Conservation (phyloP, 1,140 invertebrate genomes). For the Diplogasteroides magnus region DNA sequence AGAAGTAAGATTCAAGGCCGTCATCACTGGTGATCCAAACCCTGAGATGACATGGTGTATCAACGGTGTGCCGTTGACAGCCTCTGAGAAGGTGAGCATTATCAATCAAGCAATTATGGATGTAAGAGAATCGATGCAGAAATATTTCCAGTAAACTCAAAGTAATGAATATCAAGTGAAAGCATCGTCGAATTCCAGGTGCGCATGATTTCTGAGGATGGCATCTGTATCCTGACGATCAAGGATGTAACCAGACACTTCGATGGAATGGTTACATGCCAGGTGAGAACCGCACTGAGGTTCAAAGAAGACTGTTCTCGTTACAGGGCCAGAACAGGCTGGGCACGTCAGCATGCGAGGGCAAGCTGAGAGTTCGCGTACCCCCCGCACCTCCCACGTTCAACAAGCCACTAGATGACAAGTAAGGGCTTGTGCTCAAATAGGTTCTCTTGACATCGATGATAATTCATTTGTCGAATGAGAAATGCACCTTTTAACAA, state of each 20-base stretch:
- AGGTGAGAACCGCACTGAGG: no score
- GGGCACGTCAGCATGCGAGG: slow-evolving; percentile 45
- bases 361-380: slow-evolving; percentile 43
- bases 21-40: slow-evolving; percentile 73
- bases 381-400: slow-evolving; percentile 48
- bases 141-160: no score
- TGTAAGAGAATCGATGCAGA: no score
- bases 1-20: slow-evolving; percentile 52
- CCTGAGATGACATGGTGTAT: slow-evolving; percentile 64
- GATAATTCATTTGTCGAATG: neutral
- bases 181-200: slow-evolving; percentile 24
- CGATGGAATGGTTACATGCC: slow-evolving; percentile 53
- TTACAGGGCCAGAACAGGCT: slow-evolving; percentile 46
- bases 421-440: slow-evolving; percentile 44
- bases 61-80: slow-evolving; percentile 57
- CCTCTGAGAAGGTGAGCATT: slow-evolving; percentile 41
- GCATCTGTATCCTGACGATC: slow-evolving; percentile 54
- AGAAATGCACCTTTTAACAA: neutral
- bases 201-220: slow-evolving; percentile 48
- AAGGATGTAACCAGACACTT: slow-evolving; percentile 54
- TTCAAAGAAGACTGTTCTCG: neutral
- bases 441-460: no score
- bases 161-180: no score
- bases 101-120: no score
- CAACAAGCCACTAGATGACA: slow-evolving; percentile 47